Evolutionary conservation across 2,888 invertebrate genomes (phyloP).

Genomic region (Drosophila prolongata): DNA sequence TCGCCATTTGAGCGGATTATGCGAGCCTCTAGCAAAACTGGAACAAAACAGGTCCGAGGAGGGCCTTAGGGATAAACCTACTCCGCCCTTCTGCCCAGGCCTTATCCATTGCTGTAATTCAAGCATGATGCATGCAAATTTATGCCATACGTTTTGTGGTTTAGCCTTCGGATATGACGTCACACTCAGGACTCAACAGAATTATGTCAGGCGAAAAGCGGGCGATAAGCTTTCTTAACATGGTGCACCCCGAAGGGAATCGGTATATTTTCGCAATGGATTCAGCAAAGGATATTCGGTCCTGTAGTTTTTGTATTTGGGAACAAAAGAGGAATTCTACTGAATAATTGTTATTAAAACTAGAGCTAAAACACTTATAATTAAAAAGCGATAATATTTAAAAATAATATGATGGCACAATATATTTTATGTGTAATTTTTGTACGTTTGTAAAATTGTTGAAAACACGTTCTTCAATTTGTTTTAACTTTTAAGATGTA

Average conservation of each 20-base stretch:
- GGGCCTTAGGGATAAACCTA: slow-evolving; percentile 30
- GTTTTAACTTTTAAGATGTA: no score
- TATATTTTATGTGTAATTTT: no score
- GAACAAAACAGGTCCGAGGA: slow-evolving; percentile 14
- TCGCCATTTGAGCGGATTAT: slow-evolving; percentile 72
- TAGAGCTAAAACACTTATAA: no score
- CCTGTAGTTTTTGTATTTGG: no score
- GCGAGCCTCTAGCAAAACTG: slow-evolving; percentile 41
- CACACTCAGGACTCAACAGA: slow-evolving; percentile 25
- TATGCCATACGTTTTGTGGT: slow-evolving; percentile 59
- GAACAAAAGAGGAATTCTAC: no score
- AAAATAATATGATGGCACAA: no score
- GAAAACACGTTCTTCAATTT: no score
- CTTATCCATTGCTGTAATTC: slow-evolving; percentile 52
- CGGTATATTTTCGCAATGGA: no score
- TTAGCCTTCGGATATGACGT: slow-evolving; percentile 46
- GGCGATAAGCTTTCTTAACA: slow-evolving; percentile 28
- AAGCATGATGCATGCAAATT: slow-evolving; percentile 59
- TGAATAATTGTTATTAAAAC: no score
- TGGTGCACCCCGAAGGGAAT: neutral
- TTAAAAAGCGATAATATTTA: no score
- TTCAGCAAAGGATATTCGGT: no score
- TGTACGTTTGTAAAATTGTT: no score
- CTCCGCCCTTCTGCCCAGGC: neutral
- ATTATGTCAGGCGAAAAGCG: slow-evolving; percentile 32